Evolutionary conservation across 2,888 invertebrate species (phyloP).

Genomic region (Trissolcus brochymenae): DNA sequence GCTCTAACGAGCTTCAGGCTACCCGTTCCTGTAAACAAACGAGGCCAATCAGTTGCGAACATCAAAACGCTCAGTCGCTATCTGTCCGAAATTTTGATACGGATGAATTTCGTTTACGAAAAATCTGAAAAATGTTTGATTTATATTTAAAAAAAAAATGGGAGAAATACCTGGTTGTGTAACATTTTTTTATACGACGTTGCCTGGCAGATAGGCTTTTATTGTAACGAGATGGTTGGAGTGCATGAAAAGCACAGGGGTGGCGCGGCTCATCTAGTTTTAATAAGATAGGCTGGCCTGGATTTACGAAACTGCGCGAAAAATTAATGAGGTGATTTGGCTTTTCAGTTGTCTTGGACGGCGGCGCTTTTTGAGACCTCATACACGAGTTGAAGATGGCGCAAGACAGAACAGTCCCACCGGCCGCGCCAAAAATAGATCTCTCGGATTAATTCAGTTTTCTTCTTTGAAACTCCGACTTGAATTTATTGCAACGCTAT

Average conservation of each 20-base stretch:
- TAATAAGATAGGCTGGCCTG: slow-evolving; percentile 12
- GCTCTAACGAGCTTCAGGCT: slow-evolving; percentile 29
- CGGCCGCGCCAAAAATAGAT: no score
- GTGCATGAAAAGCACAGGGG: slow-evolving; percentile 4
- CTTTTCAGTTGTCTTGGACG: not conserved
- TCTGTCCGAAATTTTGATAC: not conserved
- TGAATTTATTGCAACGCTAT: no score
- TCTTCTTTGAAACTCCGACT: no score
- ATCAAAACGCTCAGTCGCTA: slow-evolving; percentile 12
- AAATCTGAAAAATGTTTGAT: slow-evolving; percentile 10
- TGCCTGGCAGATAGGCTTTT: not conserved
- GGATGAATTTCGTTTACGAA: not conserved
- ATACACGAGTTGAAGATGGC: no score
- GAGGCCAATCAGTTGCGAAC: slow-evolving; percentile 36
- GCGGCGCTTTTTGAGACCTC: no score
- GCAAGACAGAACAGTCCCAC: no score
- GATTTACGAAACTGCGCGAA: slow-evolving; percentile 2
- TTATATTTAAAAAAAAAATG: slow-evolving; percentile 1
- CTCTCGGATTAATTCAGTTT: no score
- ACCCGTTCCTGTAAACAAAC: slow-evolving; percentile 26
- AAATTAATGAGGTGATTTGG: slow-evolving; percentile 13
- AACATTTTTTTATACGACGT: slow-evolving; percentile 2
- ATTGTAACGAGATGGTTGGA: slow-evolving; percentile 11
- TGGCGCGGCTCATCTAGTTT: slow-evolving; percentile 4
- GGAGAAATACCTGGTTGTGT: no score